A percentile compares a stretch with the other conserved stretches of the same genome.
Conservation (phyloP, 2,113 vertebrate species). For the rabbit (Oryctolagus cuniculus) region DNA sequence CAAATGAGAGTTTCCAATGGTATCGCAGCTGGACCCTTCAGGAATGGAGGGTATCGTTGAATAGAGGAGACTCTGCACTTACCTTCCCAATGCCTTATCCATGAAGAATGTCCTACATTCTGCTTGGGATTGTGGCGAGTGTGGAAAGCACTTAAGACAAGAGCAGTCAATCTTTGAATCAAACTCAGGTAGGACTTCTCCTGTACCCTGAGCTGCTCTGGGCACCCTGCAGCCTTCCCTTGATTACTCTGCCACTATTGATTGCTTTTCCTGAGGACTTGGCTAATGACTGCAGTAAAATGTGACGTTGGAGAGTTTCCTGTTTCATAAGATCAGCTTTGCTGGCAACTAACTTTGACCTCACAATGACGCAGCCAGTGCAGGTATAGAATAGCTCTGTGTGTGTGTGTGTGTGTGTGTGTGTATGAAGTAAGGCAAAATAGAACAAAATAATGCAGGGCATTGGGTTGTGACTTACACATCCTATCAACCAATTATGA, state of each 20-base stretch:
- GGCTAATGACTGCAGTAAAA: slow-evolving; percentile 65
- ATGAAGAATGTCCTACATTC: background rate
- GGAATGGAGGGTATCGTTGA: background rate
- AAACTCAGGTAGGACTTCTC: background rate
- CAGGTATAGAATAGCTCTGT: background rate
- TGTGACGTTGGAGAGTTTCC: slow-evolving; percentile 61
- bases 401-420: background rate
- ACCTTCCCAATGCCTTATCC: background rate
- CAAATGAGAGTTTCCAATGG: background rate
- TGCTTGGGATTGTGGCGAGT: background rate
- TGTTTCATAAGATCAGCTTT: slow-evolving; percentile 56
- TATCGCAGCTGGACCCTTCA: background rate
- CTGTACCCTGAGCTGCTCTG: background rate
- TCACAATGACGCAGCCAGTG: background rate
- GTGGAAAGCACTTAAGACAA: background rate
- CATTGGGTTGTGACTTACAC: background rate
- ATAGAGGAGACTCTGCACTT: background rate
- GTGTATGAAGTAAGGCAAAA: background rate
- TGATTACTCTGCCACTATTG: slow-evolving; percentile 66
- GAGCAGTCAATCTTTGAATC: slow-evolving; percentile 39
- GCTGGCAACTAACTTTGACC: slow-evolving; percentile 57
- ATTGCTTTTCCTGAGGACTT: slow-evolving; percentile 68
- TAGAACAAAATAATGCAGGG: background rate
- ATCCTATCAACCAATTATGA: background rate
- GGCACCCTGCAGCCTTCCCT: slow-evolving; percentile 62